Percentiles rank a stretch among this genome's conserved stretches.
Conservation (phyloP, 2,113 vertebrate species). For the Eretmochelys imbricata region DNA sequence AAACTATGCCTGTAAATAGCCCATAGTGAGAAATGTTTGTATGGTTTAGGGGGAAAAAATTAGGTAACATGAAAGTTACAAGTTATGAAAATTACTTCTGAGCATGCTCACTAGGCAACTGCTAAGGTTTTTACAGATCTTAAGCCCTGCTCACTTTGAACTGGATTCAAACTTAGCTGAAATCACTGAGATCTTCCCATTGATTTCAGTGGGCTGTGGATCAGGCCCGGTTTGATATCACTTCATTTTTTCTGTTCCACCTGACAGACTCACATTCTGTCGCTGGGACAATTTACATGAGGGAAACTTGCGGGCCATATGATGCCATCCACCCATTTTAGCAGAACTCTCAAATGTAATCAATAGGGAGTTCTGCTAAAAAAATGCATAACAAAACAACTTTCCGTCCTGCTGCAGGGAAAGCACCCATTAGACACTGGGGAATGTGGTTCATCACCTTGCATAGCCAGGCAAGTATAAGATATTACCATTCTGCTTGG, state of each 20-base stretch:
- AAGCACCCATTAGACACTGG: fast-evolving
- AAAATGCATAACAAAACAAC: not conserved
- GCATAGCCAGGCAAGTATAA: not conserved
- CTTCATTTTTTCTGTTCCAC: not conserved
- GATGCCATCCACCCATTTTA: fast-evolving
- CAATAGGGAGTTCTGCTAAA: not conserved
- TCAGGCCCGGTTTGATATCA: not conserved
- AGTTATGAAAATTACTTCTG: not conserved
- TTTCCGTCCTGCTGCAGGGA: not conserved
- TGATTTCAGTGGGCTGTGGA: not conserved
- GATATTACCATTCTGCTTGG: not conserved
- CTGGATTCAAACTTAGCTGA: not conserved
- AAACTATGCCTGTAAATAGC: not conserved
- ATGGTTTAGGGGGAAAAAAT: not conserved
- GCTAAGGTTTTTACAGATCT: not conserved
- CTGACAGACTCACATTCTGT: not conserved
- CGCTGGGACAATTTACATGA: not conserved
- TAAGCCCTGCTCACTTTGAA: fast-evolving
- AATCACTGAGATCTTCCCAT: not conserved
- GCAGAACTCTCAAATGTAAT: not conserved
- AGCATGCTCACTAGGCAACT: not conserved
- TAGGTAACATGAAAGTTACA: not conserved
- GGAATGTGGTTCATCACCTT: fast-evolving
- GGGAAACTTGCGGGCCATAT: fast-evolving
- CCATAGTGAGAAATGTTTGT: not conserved